Conservation (phyloP, 2,113 vertebrate species). For the Istiophorus platypterus region DNA sequence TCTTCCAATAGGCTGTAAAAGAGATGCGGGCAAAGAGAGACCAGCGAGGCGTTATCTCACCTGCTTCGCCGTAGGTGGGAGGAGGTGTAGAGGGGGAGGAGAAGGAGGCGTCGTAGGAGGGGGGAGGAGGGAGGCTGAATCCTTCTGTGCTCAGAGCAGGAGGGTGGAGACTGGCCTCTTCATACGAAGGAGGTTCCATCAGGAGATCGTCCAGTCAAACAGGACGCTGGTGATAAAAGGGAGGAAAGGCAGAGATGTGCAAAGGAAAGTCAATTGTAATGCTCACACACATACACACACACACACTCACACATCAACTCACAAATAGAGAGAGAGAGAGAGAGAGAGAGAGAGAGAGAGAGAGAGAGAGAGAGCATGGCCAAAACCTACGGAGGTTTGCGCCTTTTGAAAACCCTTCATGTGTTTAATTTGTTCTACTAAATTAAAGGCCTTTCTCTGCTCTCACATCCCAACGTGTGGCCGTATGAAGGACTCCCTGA, state of each 20-base stretch:
- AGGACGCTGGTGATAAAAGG: constrained; percentile 15
- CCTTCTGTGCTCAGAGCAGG: not conserved
- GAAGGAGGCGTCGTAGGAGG: constrained; percentile 23
- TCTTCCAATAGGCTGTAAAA: not conserved
- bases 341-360: not conserved
- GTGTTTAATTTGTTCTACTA: too few species aligned
- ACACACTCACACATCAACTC: not conserved
- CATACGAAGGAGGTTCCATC: constrained; percentile 77
- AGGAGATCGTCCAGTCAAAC: constrained; percentile 30
- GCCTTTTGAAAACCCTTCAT: too few species aligned
- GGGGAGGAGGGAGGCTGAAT: constrained; percentile 14
- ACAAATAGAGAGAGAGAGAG: not conserved
- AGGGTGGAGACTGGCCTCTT: constrained; percentile 54
- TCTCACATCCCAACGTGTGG: too few species aligned
- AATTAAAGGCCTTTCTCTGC: too few species aligned
- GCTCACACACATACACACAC: not conserved
- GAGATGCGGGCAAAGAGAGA: not conserved
- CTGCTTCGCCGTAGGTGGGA: constrained; percentile 72
- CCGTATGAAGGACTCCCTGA: too few species aligned
- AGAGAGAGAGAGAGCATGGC: too few species aligned
- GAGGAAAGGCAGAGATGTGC: not conserved
- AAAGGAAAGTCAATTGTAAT: not conserved
- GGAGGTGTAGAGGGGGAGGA: constrained; percentile 53
- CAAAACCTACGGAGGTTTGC: not conserved
- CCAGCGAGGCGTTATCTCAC: constrained; percentile 14